Conservation (phyloP, 2,888 invertebrate genomes). For the Priocnemis perturbator region DNA sequence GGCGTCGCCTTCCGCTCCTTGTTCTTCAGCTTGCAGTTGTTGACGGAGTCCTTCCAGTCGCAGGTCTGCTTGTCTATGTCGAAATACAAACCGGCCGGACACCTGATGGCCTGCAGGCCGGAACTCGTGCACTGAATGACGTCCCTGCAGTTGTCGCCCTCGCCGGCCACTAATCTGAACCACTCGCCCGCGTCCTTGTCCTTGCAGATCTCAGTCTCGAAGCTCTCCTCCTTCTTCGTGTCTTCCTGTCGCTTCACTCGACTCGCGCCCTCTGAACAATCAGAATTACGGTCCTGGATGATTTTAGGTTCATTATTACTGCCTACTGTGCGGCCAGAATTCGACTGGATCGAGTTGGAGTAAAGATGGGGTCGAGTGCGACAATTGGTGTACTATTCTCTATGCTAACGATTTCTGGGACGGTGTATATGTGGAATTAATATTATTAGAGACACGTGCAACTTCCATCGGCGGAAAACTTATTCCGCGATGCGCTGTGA, state of each 20-base stretch:
- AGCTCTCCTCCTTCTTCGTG: conserved; percentile 90
- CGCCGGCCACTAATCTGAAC: conserved; percentile 93
- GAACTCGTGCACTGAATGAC: conserved; percentile 97
- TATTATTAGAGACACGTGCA: too few species aligned
- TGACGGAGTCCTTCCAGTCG: conserved; percentile 95
- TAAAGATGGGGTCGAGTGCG: too few species aligned
- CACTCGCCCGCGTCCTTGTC: conserved; percentile 96
- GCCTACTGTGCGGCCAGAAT: too few species aligned
- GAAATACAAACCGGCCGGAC: conserved; percentile 93
- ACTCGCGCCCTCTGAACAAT: conserved; percentile 75
- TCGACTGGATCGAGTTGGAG: too few species aligned
- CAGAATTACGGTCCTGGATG: conserved; percentile 1
- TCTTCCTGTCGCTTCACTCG: conserved; percentile 84
- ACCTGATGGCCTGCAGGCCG: conserved; percentile 94
- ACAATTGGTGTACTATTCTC: too few species aligned
- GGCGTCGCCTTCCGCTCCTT: conserved; percentile 93
- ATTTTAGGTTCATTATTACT: not conserved
- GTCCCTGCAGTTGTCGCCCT: conserved; percentile 94
- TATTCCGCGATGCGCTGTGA: not conserved
- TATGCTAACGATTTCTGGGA: too few species aligned
- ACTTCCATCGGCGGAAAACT: too few species aligned
- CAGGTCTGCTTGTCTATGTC: conserved; percentile 97
- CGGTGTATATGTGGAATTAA: too few species aligned
- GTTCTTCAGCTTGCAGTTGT: conserved; percentile 93
- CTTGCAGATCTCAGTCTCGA: conserved; percentile 93